Evolutionary conservation across 1,140 invertebrate species (phyloP).

Genomic region (Lutraria rhynchaena): DNA sequence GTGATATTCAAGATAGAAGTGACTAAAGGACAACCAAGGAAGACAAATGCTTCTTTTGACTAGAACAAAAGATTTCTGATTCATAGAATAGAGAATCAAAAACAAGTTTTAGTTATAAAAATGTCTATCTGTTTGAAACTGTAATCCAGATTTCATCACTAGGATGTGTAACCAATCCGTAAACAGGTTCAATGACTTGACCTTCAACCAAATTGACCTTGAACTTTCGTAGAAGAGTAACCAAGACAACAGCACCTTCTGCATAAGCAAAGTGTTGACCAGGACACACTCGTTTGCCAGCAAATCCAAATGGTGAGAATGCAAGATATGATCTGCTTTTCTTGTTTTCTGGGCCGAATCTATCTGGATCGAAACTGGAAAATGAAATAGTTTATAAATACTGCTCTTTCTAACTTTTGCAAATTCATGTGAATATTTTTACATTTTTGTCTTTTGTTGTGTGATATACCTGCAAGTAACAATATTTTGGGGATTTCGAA

Average conservation of each 20-base stretch:
- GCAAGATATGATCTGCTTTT: conserved; percentile 64
- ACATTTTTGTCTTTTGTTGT: too few relatives aligned
- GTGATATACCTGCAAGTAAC: too few relatives aligned
- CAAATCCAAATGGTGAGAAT: conserved; percentile 80
- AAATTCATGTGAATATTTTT: too few relatives aligned
- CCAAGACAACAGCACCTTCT: conserved; percentile 66
- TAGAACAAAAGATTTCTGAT: too few relatives aligned
- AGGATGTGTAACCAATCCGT: conserved; percentile 76
- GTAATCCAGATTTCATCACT: conserved; percentile 80
- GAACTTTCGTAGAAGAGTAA: conserved; percentile 68
- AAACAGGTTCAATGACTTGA: conserved; percentile 72
- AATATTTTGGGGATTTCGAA: too few relatives aligned
- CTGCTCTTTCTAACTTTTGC: too few relatives aligned
- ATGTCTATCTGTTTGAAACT: conserved; percentile 62
- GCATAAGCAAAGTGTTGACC: conserved; percentile 70
- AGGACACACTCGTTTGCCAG: conserved; percentile 77
- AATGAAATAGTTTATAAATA: too few relatives aligned
- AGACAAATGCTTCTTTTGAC: too few relatives aligned
- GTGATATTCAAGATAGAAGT: too few relatives aligned
- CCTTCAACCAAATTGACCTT: conserved; percentile 72
- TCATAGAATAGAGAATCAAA: too few relatives aligned
- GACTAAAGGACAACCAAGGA: too few relatives aligned
- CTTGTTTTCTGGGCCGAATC: conserved; percentile 71
- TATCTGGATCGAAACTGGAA: conserved; percentile 79
- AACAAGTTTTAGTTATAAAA: too few relatives aligned